Conservation (phyloP, 2,113 vertebrate species). For the Antidorcas marsupialis region DNA sequence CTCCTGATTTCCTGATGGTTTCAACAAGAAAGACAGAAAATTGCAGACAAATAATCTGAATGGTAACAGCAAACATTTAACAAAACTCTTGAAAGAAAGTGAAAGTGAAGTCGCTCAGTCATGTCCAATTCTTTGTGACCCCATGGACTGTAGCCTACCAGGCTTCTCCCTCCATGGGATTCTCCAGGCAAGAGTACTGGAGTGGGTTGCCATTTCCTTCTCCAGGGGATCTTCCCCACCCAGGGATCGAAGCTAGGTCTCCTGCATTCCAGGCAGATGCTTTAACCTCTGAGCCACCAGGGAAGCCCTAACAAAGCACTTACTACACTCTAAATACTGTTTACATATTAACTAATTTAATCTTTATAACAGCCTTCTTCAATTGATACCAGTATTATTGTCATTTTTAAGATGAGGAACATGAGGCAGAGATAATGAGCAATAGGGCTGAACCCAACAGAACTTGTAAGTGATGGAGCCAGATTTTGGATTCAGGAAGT, state of each 20-base stretch:
- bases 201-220: too few species aligned
- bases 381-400: background rate
- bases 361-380: background rate
- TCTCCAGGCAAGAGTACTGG: too few species aligned
- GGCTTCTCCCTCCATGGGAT: too few species aligned
- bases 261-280: too few species aligned
- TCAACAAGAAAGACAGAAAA: background rate
- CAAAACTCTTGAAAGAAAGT: background rate
- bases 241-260: too few species aligned
- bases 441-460: background rate
- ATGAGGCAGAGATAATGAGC: background rate
- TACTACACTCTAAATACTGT: background rate
- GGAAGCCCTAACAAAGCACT: background rate
- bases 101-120: too few species aligned
- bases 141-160: too few species aligned
- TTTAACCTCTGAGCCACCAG: too few species aligned
- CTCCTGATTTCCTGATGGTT: background rate
- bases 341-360: background rate
- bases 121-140: accelerated
- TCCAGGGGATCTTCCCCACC: too few species aligned
- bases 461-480: background rate
- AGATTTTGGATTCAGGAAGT: background rate
- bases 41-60: background rate
- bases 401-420: background rate
- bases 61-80: background rate